Conservation (phyloP, 2,797 vertebrate species). For the Phrynocephalus vlangalii region DNA sequence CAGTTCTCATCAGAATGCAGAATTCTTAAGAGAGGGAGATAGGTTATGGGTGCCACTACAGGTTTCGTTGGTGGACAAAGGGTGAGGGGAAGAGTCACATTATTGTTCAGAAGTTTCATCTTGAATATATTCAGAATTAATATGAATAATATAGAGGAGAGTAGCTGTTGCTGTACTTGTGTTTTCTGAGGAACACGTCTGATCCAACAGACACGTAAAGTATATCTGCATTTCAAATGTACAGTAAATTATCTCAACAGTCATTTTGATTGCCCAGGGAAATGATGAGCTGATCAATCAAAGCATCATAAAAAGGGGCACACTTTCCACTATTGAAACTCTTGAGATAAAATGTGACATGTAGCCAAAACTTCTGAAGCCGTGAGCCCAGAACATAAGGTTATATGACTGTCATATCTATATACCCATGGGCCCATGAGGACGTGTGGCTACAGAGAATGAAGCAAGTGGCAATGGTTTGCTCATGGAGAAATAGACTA, state of each 20-base stretch:
- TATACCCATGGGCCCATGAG: no score
- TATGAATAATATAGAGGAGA: background rate
- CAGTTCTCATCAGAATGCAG: background rate
- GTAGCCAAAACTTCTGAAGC: no score
- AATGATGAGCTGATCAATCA: no score
- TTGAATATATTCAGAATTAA: background rate
- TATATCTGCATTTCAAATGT: background rate
- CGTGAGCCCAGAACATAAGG: no score
- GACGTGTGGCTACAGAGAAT: no score
- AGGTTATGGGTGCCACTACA: background rate
- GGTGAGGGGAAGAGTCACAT: background rate
- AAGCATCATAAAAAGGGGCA: no score
- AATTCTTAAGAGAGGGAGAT: no score
- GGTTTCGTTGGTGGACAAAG: background rate
- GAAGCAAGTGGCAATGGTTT: no score
- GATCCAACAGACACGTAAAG: background rate
- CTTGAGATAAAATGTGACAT: no score
- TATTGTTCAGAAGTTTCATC: background rate
- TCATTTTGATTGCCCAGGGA: background rate
- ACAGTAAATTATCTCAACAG: background rate
- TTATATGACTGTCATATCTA: no score
- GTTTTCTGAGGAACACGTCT: background rate
- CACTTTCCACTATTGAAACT: no score
- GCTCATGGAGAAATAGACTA: no score
- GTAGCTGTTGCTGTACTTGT: background rate